These are phyloP conservation scores for Ammodytes marinus DNA, from an alignment of 2,113 vertebrate genomes.

Conservation along the genomic window DNA sequence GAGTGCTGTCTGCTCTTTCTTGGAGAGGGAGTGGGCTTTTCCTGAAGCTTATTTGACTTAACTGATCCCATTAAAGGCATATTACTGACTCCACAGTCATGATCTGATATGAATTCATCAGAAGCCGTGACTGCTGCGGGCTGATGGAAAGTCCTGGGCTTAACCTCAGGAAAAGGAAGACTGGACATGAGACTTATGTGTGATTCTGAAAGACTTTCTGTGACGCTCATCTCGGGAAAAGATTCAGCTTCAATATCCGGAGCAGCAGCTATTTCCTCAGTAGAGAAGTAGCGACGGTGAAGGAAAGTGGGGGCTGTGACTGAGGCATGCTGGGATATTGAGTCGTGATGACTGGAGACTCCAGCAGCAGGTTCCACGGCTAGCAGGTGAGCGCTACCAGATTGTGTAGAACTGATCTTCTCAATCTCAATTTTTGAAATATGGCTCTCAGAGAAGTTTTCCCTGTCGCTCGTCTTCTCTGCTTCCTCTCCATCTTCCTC, in stretches of 20 bases:
- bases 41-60: background rate
- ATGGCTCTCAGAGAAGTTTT: background rate
- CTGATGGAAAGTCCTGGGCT: slow-evolving; percentile 13
- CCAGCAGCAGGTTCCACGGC: background rate
- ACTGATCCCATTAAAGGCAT: background rate
- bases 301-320: slow-evolving; percentile 13
- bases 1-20: slow-evolving; percentile 12
- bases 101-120: background rate
- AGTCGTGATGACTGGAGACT: slow-evolving; percentile 10
- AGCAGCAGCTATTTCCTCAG: slow-evolving; percentile 30
- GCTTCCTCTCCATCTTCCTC: slow-evolving; percentile 56
- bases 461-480: slow-evolving; percentile 29
- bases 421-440: slow-evolving; percentile 13
- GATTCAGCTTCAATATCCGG: slow-evolving; percentile 68
- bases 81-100: background rate
- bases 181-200: slow-evolving; percentile 28
- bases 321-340: slow-evolving; percentile 19
- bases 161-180: slow-evolving; percentile 7
- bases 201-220: slow-evolving; percentile 60
- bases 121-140: slow-evolving; percentile 34
- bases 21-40: slow-evolving; percentile 1
- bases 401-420: background rate
- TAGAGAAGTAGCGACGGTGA: slow-evolving; percentile 33
- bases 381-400: background rate
- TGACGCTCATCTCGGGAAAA: slow-evolving; percentile 63